A percentile compares a stretch with the other conserved stretches of the same genome.
phyloP scores from a whole-genome alignment of 2,113 vertebrate species.

The Microtus montanus region DNA sequence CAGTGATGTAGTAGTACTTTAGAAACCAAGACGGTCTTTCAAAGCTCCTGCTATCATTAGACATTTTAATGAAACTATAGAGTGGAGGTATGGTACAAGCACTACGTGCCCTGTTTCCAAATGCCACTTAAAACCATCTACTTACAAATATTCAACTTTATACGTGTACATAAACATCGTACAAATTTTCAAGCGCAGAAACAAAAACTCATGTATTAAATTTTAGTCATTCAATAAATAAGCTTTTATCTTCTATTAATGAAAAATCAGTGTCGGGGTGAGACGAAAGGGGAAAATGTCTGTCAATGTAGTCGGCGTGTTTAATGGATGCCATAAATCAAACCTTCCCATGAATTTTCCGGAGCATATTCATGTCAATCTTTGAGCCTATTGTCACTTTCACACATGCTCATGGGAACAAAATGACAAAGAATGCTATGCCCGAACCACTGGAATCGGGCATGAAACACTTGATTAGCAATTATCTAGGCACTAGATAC shows the following conservation, averaged over 20 bases:
- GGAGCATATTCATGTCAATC: constrained; percentile 84
- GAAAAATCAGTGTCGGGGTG: constrained; percentile 56
- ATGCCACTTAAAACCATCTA: constrained; percentile 44
- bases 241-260: constrained; percentile 69
- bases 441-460: constrained; percentile 81
- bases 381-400: constrained; percentile 83
- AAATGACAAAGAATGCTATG: constrained; percentile 85
- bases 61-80: constrained; percentile 57
- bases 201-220: constrained; percentile 56
- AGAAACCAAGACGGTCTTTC: constrained; percentile 30
- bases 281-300: constrained; percentile 80
- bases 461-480: constrained; percentile 67
- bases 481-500: constrained; percentile 55
- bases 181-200: constrained; percentile 60
- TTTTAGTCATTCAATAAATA: constrained; percentile 53
- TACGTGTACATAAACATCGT: not conserved
- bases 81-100: constrained; percentile 52
- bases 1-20: not conserved
- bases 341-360: constrained; percentile 85
- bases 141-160: not conserved
- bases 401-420: constrained; percentile 86
- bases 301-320: constrained; percentile 79
- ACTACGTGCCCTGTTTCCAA: constrained; percentile 39
- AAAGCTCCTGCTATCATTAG: constrained; percentile 44
- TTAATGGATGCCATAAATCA: constrained; percentile 82